Evolutionary conservation across 1,140 invertebrate genomes (phyloP), one percentile per base, ranked within the genome.

Genomic region (Mizuhopecten yessoensis): DNA sequence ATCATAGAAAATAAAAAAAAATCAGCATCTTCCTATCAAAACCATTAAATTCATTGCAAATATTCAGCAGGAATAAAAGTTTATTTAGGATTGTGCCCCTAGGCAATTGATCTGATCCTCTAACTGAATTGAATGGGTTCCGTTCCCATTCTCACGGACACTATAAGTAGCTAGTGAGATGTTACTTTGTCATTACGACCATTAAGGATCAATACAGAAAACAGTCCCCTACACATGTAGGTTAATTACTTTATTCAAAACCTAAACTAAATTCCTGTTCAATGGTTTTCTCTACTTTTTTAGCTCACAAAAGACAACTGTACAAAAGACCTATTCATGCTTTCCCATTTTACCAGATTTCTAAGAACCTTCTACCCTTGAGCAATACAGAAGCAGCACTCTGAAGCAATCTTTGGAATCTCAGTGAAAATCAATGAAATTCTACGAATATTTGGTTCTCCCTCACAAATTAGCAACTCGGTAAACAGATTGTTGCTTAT

Each of bases 401-500:
- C 57, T 75, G 57, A 75, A 75, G 57, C 57, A 75, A 75, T 75
- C 57, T 75, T 75, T n/a, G 23, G 5, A n/a, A 75, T n/a, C 57
- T 75, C 57, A 75, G 29, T 75, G 57, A 75, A 75, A 75, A 75
- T 75, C 57, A 75, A 75, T 75, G 29, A 75, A 75, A 75, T n/a
- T 75, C 57, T 0, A 75, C 23, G 57, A 75, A 75, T 75, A 75
- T 75, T 75, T 75, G 57, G 57, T 75, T 75, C 57, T 75, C 57
- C 29, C 57, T 23, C 57, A 75, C 57, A 75, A 75, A 75, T 75
- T 75, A 75, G 57, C n/a, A 75, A 75, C 57, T 75, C 5, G n/a
- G n/a, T 23, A 75, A 75, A 75, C n/a, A 75, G 57, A 75, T 29
- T 75, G 57, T 75, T 75, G 57, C n/a, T 75, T n/a, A n/a, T 75